Percentiles rank a stretch among this genome's conserved stretches.
phyloP scores from a whole-genome alignment of 2,113 vertebrate species.

The Thunnus maccoyii region DNA sequence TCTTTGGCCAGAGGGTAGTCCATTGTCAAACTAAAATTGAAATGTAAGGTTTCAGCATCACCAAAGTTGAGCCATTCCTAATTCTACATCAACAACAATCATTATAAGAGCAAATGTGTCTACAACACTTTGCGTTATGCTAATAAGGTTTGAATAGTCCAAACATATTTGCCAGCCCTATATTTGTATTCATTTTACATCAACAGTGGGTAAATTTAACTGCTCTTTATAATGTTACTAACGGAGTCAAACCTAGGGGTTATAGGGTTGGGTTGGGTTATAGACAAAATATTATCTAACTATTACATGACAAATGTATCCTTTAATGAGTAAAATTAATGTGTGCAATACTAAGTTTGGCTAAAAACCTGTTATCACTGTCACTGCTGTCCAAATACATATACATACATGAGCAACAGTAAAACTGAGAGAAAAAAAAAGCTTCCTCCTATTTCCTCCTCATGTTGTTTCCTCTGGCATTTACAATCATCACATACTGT shows the following conservation, averaged over 20 bases:
- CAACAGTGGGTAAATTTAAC: slow-evolving; percentile 10
- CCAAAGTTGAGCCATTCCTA: neutral
- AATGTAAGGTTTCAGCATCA: slow-evolving; percentile 8
- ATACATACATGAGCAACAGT: slow-evolving; percentile 12
- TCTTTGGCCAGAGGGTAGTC: neutral
- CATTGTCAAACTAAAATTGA: slow-evolving; percentile 1
- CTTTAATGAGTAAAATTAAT: neutral
- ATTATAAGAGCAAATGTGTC: slow-evolving; percentile 15
- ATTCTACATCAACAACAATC: slow-evolving; percentile 5
- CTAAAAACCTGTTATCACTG: slow-evolving; percentile 11
- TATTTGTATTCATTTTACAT: slow-evolving; percentile 25
- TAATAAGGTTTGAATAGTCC: slow-evolving; percentile 23
- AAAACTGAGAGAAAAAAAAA: neutral
- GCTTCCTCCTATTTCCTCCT: neutral
- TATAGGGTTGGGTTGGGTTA: neutral
- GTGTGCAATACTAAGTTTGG: slow-evolving; percentile 5
- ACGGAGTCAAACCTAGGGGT: neutral
- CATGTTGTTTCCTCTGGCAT: slow-evolving; percentile 24
- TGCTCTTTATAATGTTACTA: slow-evolving; percentile 4
- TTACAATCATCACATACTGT: slow-evolving; percentile 30
- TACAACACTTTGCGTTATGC: neutral
- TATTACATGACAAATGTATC: slow-evolving; percentile 2
- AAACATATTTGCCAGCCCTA: neutral
- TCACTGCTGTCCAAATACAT: neutral
- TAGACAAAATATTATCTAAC: neutral